These are phyloP conservation scores for Ochropacha duplaris DNA, from an alignment of 2,888 invertebrate species.

Conservation along the genomic window DNA sequence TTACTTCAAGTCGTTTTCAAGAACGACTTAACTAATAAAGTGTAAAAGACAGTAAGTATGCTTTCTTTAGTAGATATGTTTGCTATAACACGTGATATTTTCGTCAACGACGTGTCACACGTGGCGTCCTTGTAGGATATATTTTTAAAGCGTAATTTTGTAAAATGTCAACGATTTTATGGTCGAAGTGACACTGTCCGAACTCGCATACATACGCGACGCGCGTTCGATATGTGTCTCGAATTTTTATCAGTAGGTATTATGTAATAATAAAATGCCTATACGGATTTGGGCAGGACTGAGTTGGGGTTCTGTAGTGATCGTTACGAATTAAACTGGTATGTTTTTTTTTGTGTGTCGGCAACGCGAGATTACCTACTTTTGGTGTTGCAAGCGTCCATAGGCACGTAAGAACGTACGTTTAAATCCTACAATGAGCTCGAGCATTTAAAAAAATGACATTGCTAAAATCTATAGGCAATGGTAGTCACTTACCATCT, in stretches of 20 bases:
- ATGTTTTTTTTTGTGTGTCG: too few relatives aligned
- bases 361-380: too few relatives aligned
- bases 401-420: too few relatives aligned
- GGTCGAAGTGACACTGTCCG: conserved; percentile 21
- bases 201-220: conserved; percentile 15
- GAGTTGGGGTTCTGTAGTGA: not conserved
- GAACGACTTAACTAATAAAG: too few relatives aligned
- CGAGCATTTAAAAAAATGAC: too few relatives aligned
- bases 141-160: conserved; percentile 30
- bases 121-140: conserved; percentile 10
- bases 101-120: conserved; percentile 18
- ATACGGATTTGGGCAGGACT: not conserved
- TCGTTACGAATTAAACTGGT: too few relatives aligned
- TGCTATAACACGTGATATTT: conserved; percentile 13
- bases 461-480: too few relatives aligned
- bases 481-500: too few relatives aligned
- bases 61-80: not conserved
- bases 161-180: conserved; percentile 43
- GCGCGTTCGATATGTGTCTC: not conserved
- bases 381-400: too few relatives aligned
- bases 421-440: too few relatives aligned
- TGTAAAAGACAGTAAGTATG: too few relatives aligned
- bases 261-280: conserved; percentile 19
- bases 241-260: conserved; percentile 1
- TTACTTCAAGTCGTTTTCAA: too few relatives aligned